Evolutionary conservation across 2,113 vertebrate species (phyloP), one percentile per base, ranked within the genome.

Genomic region (Perca fluviatilis): DNA sequence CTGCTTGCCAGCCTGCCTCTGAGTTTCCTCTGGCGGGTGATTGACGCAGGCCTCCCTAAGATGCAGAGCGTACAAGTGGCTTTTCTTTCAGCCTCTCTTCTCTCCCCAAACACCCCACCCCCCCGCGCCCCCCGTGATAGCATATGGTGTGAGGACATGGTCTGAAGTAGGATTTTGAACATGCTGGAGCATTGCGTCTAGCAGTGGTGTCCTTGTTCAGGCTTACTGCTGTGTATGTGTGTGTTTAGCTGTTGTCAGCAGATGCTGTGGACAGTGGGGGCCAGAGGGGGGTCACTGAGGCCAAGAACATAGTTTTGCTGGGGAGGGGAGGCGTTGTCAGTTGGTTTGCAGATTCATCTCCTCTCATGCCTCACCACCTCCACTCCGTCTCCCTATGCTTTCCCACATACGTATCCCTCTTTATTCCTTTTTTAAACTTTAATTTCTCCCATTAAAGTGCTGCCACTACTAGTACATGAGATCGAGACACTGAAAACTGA

Each of bases 401-500:
- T 64, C 27, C 21, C 56, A 56, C 13, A 23, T n/a, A 11, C 27
- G 3, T 33, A 8, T 47, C 21, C n/a, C 7, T 6, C 51, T 69
- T 67, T 47, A 33, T 56, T 54, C 27, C 19, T 6, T 72, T 80
- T 68, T 47, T 11, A 13, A 10, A 40, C 25, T 79, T 27, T 23
- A 49, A 54, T 66, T 73, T 74, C 60, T 78, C 58, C 27, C 23
- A 14, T 65, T 64, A 19, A 49, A 72, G 60, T 49, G 27, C 58
- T 49, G 33, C 63, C 77, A 61, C 68, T 43, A 23, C 36, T 27
- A 25, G 79, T 2, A 27, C 80, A 69, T 86, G 68, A 40, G 68
- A 70, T 40, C 10, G 79, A 12, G 79, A 70, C 49, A 15, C 68
- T 86, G 93, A 92, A 94, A 94, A 86, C 84, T 85, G 93, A 94